A percentile compares a stretch with the other conserved stretches of the same genome.
Conservation (phyloP, 2,888 invertebrate genomes). For the Crioceris asparagi region DNA sequence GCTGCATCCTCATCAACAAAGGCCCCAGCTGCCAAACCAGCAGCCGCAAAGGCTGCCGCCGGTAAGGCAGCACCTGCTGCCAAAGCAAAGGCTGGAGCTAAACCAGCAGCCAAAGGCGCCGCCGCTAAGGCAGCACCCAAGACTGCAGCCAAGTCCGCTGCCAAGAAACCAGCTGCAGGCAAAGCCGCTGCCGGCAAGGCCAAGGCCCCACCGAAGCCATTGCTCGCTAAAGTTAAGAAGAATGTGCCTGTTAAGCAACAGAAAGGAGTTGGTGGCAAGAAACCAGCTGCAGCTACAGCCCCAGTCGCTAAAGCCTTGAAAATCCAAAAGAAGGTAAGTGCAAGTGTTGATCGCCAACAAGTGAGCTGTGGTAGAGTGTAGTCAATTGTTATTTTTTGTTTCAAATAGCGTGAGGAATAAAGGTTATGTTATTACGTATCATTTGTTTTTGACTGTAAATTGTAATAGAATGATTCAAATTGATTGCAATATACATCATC, state of each 20-base stretch:
- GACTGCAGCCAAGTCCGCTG: conserved; percentile 17
- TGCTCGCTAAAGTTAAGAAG: conserved; percentile 43
- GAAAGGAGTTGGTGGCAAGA: conserved; percentile 43
- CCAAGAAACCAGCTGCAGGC: conserved; percentile 30
- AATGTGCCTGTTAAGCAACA: conserved; percentile 44
- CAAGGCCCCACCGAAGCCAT: conserved; percentile 36
- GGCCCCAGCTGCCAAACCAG: conserved; percentile 22
- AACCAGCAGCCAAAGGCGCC: conserved; percentile 23
- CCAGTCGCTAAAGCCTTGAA: conserved; percentile 67
- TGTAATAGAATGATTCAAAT: no score
- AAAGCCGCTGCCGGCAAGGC: conserved; percentile 23
- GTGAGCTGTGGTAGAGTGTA: no score
- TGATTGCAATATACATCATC: no score
- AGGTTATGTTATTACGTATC: no score
- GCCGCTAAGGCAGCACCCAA: conserved; percentile 26
- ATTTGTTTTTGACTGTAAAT: no score
- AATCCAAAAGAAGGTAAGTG: conserved; percentile 69
- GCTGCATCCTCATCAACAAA: conserved; percentile 8
- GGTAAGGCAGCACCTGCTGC: conserved; percentile 29
- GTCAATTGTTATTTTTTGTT: no score
- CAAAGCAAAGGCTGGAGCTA: conserved; percentile 35
- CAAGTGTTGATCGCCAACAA: no score
- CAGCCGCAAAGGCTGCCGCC: conserved; percentile 18
- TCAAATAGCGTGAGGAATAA: no score
- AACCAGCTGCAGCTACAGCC: conserved; percentile 27